These are phyloP conservation scores for Drosophila trapezifrons DNA, from an alignment of 1,140 invertebrate genomes.

Conservation along the genomic window DNA sequence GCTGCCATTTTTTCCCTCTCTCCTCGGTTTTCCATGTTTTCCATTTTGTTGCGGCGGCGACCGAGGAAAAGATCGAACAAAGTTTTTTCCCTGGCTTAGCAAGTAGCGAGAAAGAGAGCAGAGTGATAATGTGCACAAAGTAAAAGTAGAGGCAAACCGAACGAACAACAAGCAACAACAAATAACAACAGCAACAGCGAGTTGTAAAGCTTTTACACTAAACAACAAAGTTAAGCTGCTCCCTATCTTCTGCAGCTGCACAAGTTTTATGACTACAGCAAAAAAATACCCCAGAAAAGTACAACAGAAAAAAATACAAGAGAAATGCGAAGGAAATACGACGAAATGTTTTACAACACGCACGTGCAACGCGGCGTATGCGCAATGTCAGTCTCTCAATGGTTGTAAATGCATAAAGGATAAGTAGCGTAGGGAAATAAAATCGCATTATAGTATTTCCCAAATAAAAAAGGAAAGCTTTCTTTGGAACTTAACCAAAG, in stretches of 20 bases:
- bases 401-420: slow-evolving; percentile 48
- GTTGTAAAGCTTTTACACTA: slow-evolving; percentile 76
- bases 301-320: slow-evolving; percentile 10
- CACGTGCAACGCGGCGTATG: slow-evolving; percentile 73
- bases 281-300: slow-evolving; percentile 31
- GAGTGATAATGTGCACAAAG: slow-evolving; percentile 77
- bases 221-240: slow-evolving; percentile 78
- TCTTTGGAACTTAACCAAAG: neutral
- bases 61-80: slow-evolving; percentile 66
- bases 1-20: neutral
- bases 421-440: slow-evolving; percentile 32
- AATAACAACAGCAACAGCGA: slow-evolving; percentile 39
- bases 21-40: slow-evolving; percentile 23
- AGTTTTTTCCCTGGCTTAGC: slow-evolving; percentile 52
- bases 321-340: neutral
- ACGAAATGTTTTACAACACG: slow-evolving; percentile 65
- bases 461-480: slow-evolving; percentile 11
- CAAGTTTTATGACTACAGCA: slow-evolving; percentile 44
- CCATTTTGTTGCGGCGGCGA: slow-evolving; percentile 41
- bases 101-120: slow-evolving; percentile 11
- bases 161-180: slow-evolving; percentile 32
- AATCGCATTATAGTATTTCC: slow-evolving; percentile 22
- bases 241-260: slow-evolving; percentile 36
- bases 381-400: slow-evolving; percentile 44
- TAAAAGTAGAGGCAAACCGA: slow-evolving; percentile 64